These are phyloP conservation scores for Zaprionus camerounensis DNA, from an alignment of 1,140 invertebrate genomes.

Conservation along the genomic window DNA sequence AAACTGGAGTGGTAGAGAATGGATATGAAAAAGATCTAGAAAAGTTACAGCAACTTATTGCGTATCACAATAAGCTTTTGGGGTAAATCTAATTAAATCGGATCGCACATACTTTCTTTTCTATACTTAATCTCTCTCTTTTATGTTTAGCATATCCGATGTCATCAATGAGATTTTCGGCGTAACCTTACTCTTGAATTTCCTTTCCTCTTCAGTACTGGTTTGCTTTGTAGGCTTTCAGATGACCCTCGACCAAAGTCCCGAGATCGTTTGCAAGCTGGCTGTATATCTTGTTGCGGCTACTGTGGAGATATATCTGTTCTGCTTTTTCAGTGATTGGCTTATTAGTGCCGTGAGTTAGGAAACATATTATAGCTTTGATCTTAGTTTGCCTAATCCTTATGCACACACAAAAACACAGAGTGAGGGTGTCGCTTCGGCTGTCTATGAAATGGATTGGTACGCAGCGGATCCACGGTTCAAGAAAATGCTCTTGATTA, in stretches of 20 bases:
- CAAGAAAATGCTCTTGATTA: conserved; percentile 23
- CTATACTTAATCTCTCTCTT: background rate
- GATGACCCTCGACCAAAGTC: conserved; percentile 53
- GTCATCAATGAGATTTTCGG: conserved; percentile 69
- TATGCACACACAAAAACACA: background rate
- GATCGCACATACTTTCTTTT: too few species aligned
- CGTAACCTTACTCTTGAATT: conserved; percentile 60
- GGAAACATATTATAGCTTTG: background rate
- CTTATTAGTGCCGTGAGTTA: conserved; percentile 20
- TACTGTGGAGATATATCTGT: conserved; percentile 11
- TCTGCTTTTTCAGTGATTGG: conserved; percentile 18
- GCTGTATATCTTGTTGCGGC: conserved; percentile 46
- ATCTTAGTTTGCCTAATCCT: background rate
- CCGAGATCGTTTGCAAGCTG: conserved; percentile 42
- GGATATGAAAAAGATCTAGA: conserved; percentile 33
- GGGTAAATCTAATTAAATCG: conserved; percentile 35
- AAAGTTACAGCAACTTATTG: conserved; percentile 39
- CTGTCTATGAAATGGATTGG: conserved; percentile 32
- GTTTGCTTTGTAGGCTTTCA: conserved; percentile 74
- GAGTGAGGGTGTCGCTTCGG: conserved; percentile 12
- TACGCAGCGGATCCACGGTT: conserved; percentile 2
- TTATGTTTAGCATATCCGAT: conserved; percentile 49
- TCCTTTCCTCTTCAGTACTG: conserved; percentile 55
- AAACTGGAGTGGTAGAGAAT: background rate
- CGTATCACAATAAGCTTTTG: conserved; percentile 62